These are phyloP conservation scores for Apotomis betuletana DNA, from an alignment of 2,888 invertebrate genomes.

Conservation along the genomic window DNA sequence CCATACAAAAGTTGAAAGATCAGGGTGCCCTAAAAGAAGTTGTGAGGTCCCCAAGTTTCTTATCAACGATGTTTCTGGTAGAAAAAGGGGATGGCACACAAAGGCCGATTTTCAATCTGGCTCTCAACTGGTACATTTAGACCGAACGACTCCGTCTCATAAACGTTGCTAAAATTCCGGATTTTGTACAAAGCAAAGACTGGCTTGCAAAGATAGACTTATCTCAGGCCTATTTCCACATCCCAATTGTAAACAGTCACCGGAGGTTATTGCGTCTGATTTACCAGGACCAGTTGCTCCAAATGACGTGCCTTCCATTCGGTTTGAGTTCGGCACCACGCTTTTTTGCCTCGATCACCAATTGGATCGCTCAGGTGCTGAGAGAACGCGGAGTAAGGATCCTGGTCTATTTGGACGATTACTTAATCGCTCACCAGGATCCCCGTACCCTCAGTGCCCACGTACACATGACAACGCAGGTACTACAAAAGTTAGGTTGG, in stretches of 20 bases:
- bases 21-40: neutral
- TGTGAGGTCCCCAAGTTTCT: neutral
- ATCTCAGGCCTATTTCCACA: conserved; percentile 28
- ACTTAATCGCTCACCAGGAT: neutral
- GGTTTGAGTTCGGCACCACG: neutral
- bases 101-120: neutral
- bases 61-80: neutral
- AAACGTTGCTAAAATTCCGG: neutral
- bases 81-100: neutral
- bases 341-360: neutral
- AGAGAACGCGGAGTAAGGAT: conserved; percentile 5
- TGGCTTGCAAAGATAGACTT: conserved; percentile 33
- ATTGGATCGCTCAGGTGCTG: conserved; percentile 10
- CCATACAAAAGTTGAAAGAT: conserved; percentile 5
- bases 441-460: neutral
- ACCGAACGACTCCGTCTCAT: neutral
- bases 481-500: neutral
- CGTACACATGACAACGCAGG: neutral
- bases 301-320: neutral
- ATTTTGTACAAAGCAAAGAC: conserved; percentile 44
- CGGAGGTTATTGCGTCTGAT: neutral
- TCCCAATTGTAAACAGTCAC: conserved; percentile 1
- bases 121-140: neutral
- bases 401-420: neutral
- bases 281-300: neutral